Evolutionary conservation across 2,888 invertebrate genomes (phyloP), one percentile per base, ranked within the genome.

Genomic region (Helobdella robusta): DNA sequence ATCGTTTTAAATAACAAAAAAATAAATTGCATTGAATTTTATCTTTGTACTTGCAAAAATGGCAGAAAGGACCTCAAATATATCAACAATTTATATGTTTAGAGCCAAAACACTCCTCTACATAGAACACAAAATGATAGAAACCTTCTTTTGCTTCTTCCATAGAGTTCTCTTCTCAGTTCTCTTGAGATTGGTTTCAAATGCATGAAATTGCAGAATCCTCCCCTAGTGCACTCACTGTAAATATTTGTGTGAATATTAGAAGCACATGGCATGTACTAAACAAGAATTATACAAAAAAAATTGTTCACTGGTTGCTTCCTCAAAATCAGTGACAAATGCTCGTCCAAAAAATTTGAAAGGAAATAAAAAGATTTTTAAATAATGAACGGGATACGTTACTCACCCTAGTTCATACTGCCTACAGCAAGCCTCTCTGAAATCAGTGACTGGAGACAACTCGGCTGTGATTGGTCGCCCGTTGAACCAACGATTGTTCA

Each of bases 131-230:
- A n/a, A n/a, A n/a, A n/a, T n/a, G n/a, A 32, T 25, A 8, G 6
- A 8, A 4, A 59, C 59, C 48, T 62, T 62, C 34, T 60, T 25
- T 40, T 62, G 46, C 34, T 48, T 50, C 62, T 62, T 1, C 77
- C 77, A 66, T 79, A 79, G 48, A 85, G 75, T 74, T 84, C 90
- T 82, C 93, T 86, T 70, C 94, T 84, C 66, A 97, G 81, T 78
- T 95, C 94, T 69, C 94, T 84, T 0, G 95, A 95, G 74, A 98
- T 97, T 18, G 97, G 97, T 78, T 98, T 98, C 79, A 98, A 83
- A 78, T 98, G 98, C 98, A 99, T 99, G 82, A 98, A 99, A 82
- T 99, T 99, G 81, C 98, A 98, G 82, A 99, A 99, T 46, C 97
- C 98, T 73, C 94, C 94, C 66, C 97, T 85, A 0, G 94, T 95